These are phyloP conservation scores for Euglossa dilemma DNA, from an alignment of 1,140 invertebrate species.

Conservation along the genomic window DNA sequence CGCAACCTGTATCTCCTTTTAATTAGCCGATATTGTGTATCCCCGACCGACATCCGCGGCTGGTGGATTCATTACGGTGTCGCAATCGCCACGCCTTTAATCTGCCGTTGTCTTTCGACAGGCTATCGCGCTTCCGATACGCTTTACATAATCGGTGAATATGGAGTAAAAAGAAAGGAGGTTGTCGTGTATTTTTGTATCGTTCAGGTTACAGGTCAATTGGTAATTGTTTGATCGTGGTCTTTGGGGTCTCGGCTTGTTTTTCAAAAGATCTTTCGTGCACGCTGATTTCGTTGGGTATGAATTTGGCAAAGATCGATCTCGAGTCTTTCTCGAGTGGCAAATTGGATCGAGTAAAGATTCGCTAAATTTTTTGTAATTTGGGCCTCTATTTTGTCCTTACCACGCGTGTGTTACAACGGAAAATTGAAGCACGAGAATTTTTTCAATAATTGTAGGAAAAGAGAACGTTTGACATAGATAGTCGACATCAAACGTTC, in stretches of 20 bases:
- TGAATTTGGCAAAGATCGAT: no score
- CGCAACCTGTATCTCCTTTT: slow-evolving; percentile 48
- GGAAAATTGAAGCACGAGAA: no score
- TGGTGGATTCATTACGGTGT: slow-evolving; percentile 32
- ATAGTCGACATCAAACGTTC: background rate
- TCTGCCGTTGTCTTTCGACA: slow-evolving; percentile 52
- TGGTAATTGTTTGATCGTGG: no score
- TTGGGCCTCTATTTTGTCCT: no score
- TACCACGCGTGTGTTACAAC: no score
- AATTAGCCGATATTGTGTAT: slow-evolving; percentile 53
- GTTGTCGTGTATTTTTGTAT: background rate
- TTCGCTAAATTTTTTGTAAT: no score
- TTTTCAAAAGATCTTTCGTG: no score
- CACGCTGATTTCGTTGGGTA: no score
- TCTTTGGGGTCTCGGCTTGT: no score
- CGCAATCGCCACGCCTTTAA: slow-evolving; percentile 57
- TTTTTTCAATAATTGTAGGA: no score
- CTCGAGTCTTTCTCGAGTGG: no score
- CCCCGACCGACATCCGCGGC: slow-evolving; percentile 25
- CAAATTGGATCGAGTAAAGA: no score
- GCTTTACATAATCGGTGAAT: slow-evolving; percentile 59
- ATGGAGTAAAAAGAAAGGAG: background rate
- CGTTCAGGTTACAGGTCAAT: background rate
- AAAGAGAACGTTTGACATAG: background rate
- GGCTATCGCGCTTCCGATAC: slow-evolving; percentile 28